These are phyloP conservation scores for Pristionchus fissidentatus DNA, from an alignment of 2,888 invertebrate genomes.

Conservation along the genomic window DNA sequence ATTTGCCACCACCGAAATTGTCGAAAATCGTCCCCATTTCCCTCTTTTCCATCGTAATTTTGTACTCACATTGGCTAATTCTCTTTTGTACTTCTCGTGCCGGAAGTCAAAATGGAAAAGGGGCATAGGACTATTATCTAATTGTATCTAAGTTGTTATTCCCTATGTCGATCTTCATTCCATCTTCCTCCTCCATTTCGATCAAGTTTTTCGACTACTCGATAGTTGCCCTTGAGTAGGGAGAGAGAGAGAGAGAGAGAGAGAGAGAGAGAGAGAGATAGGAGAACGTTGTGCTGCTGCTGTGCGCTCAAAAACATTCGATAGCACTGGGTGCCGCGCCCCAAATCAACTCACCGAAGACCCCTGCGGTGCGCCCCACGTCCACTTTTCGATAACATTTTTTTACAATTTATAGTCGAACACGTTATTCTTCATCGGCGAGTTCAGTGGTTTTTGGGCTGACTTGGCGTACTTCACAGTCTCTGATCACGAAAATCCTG, in stretches of 20 bases:
- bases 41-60: background rate
- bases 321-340: too few relatives aligned
- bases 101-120: too few relatives aligned
- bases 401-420: too few relatives aligned
- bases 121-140: background rate
- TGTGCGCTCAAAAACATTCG: conserved; percentile 8
- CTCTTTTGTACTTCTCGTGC: background rate
- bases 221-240: conserved; percentile 13
- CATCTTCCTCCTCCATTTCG: background rate
- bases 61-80: background rate
- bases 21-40: too few relatives aligned
- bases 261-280: background rate
- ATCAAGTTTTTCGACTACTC: conserved; percentile 43
- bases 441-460: too few relatives aligned
- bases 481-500: too few relatives aligned
- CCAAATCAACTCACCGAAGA: too few relatives aligned
- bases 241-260: background rate
- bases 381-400: too few relatives aligned
- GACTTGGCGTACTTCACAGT: too few relatives aligned
- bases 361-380: too few relatives aligned
- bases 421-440: too few relatives aligned
- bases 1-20: too few relatives aligned
- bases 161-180: background rate
- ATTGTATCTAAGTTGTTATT: conserved; percentile 26
- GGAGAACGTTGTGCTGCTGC: background rate